These are phyloP conservation scores for Pseudobourletiella spinata DNA, from an alignment of 1,140 invertebrate genomes.

Conservation along the genomic window DNA sequence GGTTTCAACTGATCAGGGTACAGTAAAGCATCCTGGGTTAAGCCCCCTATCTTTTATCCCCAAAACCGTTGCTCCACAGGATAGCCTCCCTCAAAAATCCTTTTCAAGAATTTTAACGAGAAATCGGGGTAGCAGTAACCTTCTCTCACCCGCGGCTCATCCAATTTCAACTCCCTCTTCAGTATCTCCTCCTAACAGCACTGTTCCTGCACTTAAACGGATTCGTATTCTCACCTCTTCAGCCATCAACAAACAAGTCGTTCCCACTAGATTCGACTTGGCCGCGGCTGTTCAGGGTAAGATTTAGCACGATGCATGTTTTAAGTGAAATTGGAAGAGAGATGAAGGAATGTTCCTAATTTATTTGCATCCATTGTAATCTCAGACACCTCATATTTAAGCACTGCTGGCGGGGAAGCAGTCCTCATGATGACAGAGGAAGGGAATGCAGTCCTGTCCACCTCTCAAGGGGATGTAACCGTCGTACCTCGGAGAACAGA, in stretches of 20 bases:
- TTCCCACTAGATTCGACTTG: slow-evolving; percentile 4
- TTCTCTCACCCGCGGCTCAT: slow-evolving; percentile 1
- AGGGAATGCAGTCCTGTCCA: slow-evolving; percentile 9
- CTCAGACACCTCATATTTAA: too few relatives aligned
- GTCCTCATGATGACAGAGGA: slow-evolving; percentile 7
- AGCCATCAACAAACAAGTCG: background rate
- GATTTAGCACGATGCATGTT: background rate
- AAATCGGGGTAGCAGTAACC: slow-evolving; percentile 4
- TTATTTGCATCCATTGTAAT: background rate
- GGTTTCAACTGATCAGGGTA: too few relatives aligned
- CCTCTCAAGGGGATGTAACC: slow-evolving; percentile 13
- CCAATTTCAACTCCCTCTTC: too few relatives aligned
- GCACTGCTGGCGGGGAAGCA: background rate
- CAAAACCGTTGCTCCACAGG: too few relatives aligned
- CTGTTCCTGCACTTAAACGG: slow-evolving; percentile 14
- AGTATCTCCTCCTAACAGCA: too few relatives aligned
- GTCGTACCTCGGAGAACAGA: too few relatives aligned
- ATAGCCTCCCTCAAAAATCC: slow-evolving; percentile 4
- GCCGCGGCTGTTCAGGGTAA: background rate
- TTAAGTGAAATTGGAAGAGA: background rate
- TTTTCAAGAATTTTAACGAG: slow-evolving; percentile 13
- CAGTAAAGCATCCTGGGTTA: too few relatives aligned
- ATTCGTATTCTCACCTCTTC: background rate
- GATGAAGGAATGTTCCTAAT: background rate
- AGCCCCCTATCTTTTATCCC: too few relatives aligned